Evolutionary conservation across 2,888 invertebrate genomes (phyloP).

Genomic region (Reticulitermes lucifugus): DNA sequence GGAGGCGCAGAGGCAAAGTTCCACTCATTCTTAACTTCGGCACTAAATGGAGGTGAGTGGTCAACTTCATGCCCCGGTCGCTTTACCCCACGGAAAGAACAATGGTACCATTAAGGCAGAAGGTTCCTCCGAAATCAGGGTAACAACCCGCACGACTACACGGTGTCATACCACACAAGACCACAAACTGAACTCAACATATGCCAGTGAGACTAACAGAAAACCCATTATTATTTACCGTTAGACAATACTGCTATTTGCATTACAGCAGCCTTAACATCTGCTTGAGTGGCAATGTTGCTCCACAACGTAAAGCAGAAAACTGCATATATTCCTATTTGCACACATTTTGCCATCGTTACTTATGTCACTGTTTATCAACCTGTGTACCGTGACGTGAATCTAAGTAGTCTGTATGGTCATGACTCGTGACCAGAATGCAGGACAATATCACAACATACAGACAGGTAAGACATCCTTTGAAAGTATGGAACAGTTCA

Average conservation of each 20-base stretch:
- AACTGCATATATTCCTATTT: neutral
- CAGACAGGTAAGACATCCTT: too few species aligned
- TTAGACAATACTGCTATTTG: neutral
- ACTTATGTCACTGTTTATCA: neutral
- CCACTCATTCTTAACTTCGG: too few species aligned
- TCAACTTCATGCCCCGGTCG: neutral
- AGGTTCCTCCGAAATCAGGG: too few species aligned
- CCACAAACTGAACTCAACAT: neutral
- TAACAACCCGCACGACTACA: too few species aligned
- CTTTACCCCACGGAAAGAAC: neutral
- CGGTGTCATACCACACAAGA: neutral
- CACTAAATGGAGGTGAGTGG: too few species aligned
- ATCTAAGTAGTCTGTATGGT: neutral
- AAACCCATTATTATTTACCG: neutral
- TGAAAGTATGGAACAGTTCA: too few species aligned
- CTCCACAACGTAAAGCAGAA: neutral
- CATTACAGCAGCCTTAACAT: neutral
- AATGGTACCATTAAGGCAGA: too few species aligned
- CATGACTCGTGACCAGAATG: too few species aligned
- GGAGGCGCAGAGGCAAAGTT: too few species aligned
- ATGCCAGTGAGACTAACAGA: neutral
- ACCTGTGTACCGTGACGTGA: neutral
- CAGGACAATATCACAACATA: too few species aligned
- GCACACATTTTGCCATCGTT: neutral
- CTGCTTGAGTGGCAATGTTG: neutral